Evolutionary conservation across 2,113 vertebrate species (phyloP).

Genomic region (Dipodomys ordii): DNA sequence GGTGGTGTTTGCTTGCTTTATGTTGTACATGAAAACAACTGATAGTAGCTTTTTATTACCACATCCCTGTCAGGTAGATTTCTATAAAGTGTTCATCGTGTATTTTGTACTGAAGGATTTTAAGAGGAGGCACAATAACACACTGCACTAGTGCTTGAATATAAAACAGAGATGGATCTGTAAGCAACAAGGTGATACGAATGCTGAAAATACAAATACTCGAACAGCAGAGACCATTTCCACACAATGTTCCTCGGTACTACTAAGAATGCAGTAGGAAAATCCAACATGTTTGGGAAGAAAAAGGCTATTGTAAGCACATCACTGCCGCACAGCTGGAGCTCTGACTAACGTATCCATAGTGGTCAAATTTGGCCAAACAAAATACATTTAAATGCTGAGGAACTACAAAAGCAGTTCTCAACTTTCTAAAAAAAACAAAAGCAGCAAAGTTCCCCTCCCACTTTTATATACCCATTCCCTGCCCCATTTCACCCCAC

Average conservation of each 20-base stretch:
- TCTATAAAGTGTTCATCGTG: conserved; percentile 56
- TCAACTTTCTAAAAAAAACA: neutral
- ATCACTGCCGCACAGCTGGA: neutral
- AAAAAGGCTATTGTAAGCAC: neutral
- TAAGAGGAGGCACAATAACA: conserved; percentile 67
- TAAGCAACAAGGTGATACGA: conserved; percentile 71
- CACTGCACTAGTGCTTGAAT: conserved; percentile 52
- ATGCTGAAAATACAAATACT: conserved; percentile 35
- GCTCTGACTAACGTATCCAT: conserved; percentile 50
- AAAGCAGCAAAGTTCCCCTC: conserved; percentile 46
- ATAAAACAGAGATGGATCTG: conserved; percentile 54
- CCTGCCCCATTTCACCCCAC: neutral
- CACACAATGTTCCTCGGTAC: conserved; percentile 32
- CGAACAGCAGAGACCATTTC: conserved; percentile 6
- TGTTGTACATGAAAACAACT: conserved; percentile 40
- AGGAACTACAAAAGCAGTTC: conserved; percentile 48
- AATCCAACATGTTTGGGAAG: neutral
- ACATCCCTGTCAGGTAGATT: conserved; percentile 74
- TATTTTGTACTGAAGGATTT: conserved; percentile 66
- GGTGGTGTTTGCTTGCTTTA: conserved; percentile 61
- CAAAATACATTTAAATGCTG: conserved; percentile 46
- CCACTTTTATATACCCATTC: neutral
- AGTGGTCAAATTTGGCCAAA: conserved; percentile 79
- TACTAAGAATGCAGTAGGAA: conserved; percentile 35
- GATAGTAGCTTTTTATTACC: conserved; percentile 59